Percentiles rank a stretch among this genome's conserved stretches.
Evolutionary conservation across 1,140 invertebrate species (phyloP).

Genomic region (Penaeus chinensis): DNA sequence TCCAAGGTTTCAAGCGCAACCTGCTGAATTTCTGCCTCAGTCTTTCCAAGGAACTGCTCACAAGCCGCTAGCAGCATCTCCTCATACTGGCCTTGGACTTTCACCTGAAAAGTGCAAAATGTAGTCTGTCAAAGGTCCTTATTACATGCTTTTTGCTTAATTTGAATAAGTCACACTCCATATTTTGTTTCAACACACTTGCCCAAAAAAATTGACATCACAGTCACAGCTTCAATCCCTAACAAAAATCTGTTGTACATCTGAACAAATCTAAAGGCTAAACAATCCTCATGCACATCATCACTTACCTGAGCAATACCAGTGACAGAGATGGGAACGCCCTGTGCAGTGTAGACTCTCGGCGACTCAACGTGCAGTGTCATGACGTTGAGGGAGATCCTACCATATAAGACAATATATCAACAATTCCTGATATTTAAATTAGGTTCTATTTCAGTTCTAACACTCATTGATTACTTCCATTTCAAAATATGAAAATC

Average conservation of each 20-base stretch:
- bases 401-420: slow-evolving; percentile 66
- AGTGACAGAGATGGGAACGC: slow-evolving; percentile 96
- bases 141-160: background rate
- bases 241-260: too few relatives aligned
- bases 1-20: slow-evolving; percentile 96
- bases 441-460: too few relatives aligned
- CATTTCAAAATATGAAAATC: too few relatives aligned
- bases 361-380: slow-evolving; percentile 80
- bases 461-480: too few relatives aligned
- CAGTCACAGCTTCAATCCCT: too few relatives aligned
- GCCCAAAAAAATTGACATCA: background rate
- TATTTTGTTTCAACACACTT: too few relatives aligned
- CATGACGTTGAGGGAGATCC: slow-evolving; percentile 96
- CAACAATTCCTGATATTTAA: background rate
- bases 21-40: slow-evolving; percentile 88
- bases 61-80: slow-evolving; percentile 97
- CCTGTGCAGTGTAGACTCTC: slow-evolving; percentile 93
- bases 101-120: slow-evolving; percentile 76
- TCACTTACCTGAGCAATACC: slow-evolving; percentile 90
- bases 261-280: too few relatives aligned
- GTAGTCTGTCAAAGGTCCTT: too few relatives aligned
- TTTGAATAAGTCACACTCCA: too few relatives aligned
- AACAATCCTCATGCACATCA: background rate
- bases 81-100: slow-evolving; percentile 96
- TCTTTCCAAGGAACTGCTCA: slow-evolving; percentile 95